Evolutionary conservation across 2,888 invertebrate genomes (phyloP).

Genomic region (Drosophila prostipennis): DNA sequence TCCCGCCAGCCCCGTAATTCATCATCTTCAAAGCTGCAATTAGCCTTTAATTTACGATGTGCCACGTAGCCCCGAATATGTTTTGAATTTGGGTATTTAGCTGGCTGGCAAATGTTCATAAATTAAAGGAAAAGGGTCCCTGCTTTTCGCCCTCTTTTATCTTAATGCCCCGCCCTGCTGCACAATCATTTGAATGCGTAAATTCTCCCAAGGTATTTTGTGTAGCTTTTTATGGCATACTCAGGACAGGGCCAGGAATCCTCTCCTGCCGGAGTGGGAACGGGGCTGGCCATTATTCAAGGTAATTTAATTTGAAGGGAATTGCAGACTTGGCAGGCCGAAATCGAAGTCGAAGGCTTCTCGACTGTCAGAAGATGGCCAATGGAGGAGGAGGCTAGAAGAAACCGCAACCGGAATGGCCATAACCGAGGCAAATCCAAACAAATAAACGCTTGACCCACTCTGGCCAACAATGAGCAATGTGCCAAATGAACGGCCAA

Average conservation of each 20-base stretch:
- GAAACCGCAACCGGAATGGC: slow-evolving; percentile 20
- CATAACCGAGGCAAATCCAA: slow-evolving; percentile 36
- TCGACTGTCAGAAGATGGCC: slow-evolving; percentile 18
- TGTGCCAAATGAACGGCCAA: slow-evolving; percentile 74
- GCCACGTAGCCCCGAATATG: slow-evolving; percentile 28
- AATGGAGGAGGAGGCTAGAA: neutral
- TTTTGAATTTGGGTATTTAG: slow-evolving; percentile 26
- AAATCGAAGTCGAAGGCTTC: slow-evolving; percentile 47
- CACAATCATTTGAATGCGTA: slow-evolving; percentile 65
- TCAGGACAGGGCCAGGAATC: slow-evolving; percentile 50
- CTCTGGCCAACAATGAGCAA: slow-evolving; percentile 71
- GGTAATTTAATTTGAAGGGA: slow-evolving; percentile 58
- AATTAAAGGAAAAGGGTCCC: slow-evolving; percentile 57
- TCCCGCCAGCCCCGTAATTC: slow-evolving; percentile 41
- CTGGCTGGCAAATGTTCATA: slow-evolving; percentile 51
- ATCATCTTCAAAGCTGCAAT: slow-evolving; percentile 74
- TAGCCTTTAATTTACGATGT: slow-evolving; percentile 71
- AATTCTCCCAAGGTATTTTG: slow-evolving; percentile 62
- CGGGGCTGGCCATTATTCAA: slow-evolving; percentile 53
- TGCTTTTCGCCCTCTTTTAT: slow-evolving; percentile 50
- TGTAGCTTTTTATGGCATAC: slow-evolving; percentile 69
- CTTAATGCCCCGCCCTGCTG: slow-evolving; percentile 36
- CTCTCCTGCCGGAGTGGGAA: neutral
- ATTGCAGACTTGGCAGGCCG: slow-evolving; percentile 31
- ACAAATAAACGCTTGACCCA: slow-evolving; percentile 67